Base-by-base conservation (phyloP, 2,797 vertebrate genomes). In the Rhinogobio ventralis region DNA sequence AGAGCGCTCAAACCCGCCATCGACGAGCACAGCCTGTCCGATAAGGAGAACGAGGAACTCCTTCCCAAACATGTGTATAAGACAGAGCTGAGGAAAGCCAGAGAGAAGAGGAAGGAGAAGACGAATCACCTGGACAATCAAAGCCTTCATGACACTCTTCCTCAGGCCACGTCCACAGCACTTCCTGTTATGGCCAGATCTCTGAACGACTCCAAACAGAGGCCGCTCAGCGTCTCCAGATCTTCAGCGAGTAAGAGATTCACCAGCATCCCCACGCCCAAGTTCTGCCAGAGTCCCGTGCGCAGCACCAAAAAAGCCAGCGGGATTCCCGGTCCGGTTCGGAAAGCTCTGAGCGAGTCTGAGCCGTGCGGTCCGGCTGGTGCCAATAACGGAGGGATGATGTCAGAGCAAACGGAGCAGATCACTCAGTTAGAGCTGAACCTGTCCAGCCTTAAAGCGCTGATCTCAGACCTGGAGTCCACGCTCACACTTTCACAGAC, bases 1-100 rank as follows among this genome's bases (percentile, higher is more conserved):
- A 94, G 46, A 94, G 93, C 90, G 93, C 85, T 87, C 94, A 93
- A 89, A 86, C 92, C 85, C 95, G 87, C 88, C 82, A 88, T 90
- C 62, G 5, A 81, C 23, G 90, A 79, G 3, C 94, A 95, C 84
- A 95, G 93, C 87, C 93, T 93, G 60, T 98, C 97, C 0, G 97
- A 99, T 92, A 98, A 98, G 90, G 97, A 99, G 92, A 98, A 98
- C 28, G 90, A 95, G 4, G 93, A 92, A 83, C 88, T 88, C 17
- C 82, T 81, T 69, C 69, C 83, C 83, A 89, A 86, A 86, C 87
- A 46, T 36, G 82, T 39, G 0, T 75, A 77, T 79, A 88, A 83
- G 57, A 25, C 73, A 9, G 90, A 91, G 72, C 84, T 86, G 23
- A 93, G 66, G 84, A 92, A 79, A 79, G 82, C 79, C 25, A 90